phyloP scores from a whole-genome alignment of 2,113 vertebrate genomes.

The Onychostruthus taczanowskii region DNA sequence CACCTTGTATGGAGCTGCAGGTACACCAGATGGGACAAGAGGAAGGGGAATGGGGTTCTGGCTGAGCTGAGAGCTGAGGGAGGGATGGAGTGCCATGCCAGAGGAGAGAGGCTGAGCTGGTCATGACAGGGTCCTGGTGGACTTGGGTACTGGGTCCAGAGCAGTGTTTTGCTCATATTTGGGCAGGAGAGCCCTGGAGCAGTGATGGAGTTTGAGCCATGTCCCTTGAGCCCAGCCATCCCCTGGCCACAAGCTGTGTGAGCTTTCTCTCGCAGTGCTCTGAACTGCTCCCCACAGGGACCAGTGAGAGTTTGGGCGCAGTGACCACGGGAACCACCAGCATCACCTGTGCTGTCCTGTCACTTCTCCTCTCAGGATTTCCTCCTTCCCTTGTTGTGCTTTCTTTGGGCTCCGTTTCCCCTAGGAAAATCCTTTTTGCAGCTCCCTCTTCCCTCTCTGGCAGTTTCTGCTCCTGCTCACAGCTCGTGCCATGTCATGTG shows the following conservation, averaged over 20 bases:
- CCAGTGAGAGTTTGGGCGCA: not conserved
- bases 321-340: not conserved
- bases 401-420: not conserved
- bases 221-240: not conserved
- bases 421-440: not conserved
- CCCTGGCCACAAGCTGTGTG: not conserved
- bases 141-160: not conserved
- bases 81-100: accelerated
- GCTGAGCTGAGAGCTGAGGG: not conserved
- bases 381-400: not conserved
- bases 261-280: not conserved
- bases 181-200: not conserved
- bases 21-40: not conserved
- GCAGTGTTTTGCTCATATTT: not conserved
- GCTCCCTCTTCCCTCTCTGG: not conserved
- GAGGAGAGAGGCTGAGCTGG: not conserved
- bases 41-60: not conserved
- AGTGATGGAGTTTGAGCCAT: not conserved
- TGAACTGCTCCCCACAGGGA: not conserved
- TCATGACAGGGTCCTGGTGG: not conserved
- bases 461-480: not conserved
- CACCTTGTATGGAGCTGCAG: not conserved
- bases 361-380: not conserved
- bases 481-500: not conserved
- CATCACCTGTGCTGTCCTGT: not conserved